Evolutionary conservation across 2,888 invertebrate genomes (phyloP), one percentile per base, ranked within the genome.

Genomic region (Agrilus mali): DNA sequence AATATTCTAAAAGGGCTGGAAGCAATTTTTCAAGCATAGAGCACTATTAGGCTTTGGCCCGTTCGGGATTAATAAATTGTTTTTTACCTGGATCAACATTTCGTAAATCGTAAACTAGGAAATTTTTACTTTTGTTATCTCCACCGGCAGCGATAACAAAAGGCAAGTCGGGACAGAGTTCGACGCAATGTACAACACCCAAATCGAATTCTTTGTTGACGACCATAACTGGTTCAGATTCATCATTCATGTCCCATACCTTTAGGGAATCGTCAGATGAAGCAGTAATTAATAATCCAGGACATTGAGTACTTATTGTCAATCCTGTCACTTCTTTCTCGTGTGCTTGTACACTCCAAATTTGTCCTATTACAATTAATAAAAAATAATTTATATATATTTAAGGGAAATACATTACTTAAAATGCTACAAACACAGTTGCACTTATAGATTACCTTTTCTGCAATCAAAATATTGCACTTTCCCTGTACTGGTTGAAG

Each of bases 311-410:
- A 60, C 87, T 89, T 38, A 88, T 67, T 44, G 78, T 74, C 31
- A 92, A 68, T 55, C 87, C 92, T 50, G 92, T 88, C 17, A 92
- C 80, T 71, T 90, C 88, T 55, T 86, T 80, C 38, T 77, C 75
- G 60, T 95, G 94, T 0, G 86, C 88, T 40, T 75, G 65, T 4
- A 58, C 41, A 5, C 56, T 50, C 64, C 65, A 66, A 27, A 66
- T 38, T 47, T 58, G 52, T 12, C 64, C 61, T 62, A 44, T 17
- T 49, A 51, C 22, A 16, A n/a, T 38, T 42, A 35, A 36, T n/a
- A 27, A 34, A 12, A 2, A 17, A 10, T 33, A 15, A 37, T n/a
- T n/a, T n/a, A n/a, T n/a, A n/a, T 17, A 27, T 38, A 40, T 17
- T 16, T 5, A 39, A 32, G n/a, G 13, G 14, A 31, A 42, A 8